phyloP scores from a whole-genome alignment of 2,888 invertebrate species.

The Catocala nupta region DNA sequence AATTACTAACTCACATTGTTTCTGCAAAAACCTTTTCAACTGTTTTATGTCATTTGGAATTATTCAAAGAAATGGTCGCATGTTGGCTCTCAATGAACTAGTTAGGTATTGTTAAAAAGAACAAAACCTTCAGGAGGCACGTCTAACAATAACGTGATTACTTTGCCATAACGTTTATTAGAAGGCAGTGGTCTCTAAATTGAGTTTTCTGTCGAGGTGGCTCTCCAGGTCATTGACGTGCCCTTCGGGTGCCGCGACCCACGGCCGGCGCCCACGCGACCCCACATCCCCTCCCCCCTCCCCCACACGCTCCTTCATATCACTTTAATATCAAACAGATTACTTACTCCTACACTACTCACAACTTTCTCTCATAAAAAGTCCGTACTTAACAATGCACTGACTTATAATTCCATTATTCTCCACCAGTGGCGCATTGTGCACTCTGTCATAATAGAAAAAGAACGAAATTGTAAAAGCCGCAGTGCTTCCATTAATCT shows the following conservation, averaged over 20 bases:
- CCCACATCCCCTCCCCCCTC: conserved; percentile 43
- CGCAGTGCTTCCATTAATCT: conserved; percentile 40
- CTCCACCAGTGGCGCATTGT: conserved; percentile 38
- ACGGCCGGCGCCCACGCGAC: conserved; percentile 45
- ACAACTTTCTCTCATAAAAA: conserved; percentile 7
- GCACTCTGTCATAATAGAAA: conserved; percentile 49
- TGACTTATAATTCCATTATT: conserved; percentile 44
- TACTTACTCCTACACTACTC: conserved; percentile 8
- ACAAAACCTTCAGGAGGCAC: conserved; percentile 34
- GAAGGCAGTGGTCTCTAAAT: conserved; percentile 58
- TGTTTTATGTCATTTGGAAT: conserved; percentile 33
- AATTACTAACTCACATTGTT: conserved; percentile 10
- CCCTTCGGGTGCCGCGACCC: conserved; percentile 42
- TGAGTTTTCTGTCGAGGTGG: conserved; percentile 52
- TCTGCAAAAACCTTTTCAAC: conserved; percentile 19
- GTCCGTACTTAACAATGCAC: conserved; percentile 9
- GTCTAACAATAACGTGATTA: conserved; percentile 57
- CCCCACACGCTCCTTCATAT: conserved; percentile 31
- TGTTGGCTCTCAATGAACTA: conserved; percentile 40
- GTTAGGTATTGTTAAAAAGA: conserved; percentile 37
- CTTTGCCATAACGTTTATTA: conserved; percentile 61
- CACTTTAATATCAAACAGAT: conserved; percentile 22
- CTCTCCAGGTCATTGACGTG: conserved; percentile 58
- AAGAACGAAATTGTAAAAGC: conserved; percentile 30
- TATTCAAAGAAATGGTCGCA: conserved; percentile 42